phyloP scores from a whole-genome alignment of 2,113 vertebrate genomes.

The Anoura caudifer region DNA sequence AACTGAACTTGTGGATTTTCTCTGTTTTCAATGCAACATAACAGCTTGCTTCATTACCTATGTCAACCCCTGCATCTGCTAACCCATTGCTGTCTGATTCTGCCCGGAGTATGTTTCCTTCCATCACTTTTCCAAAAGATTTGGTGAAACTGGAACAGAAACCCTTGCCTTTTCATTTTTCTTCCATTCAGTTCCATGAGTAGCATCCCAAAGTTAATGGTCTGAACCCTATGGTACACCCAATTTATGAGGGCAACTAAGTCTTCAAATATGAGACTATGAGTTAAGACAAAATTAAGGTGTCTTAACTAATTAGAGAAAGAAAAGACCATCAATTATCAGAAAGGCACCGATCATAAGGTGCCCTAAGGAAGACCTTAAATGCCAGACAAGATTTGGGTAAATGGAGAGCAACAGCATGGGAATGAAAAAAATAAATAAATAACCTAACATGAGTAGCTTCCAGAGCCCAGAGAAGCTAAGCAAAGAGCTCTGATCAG shows the following conservation, averaged over 20 bases:
- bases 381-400: neutral
- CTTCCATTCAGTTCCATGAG: neutral
- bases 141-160: neutral
- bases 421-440: neutral
- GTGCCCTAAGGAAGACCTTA: neutral
- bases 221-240: neutral
- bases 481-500: neutral
- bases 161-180: neutral
- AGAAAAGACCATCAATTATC: neutral
- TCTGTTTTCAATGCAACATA: constrained; percentile 13
- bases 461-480: neutral
- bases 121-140: neutral
- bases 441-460: neutral
- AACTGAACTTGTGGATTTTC: neutral
- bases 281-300: neutral
- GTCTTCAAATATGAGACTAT: neutral
- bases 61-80: neutral
- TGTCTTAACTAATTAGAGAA: neutral
- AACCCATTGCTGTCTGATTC: neutral
- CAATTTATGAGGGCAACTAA: neutral
- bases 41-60: constrained; percentile 11
- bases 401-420: neutral
- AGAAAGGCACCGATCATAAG: neutral
- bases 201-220: neutral
- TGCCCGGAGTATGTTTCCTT: neutral